Evolutionary conservation across 2,113 vertebrate genomes (phyloP).

Genomic region (Bos taurus): ARS-UCD2.0 NC_037349.1:10945001-10945500

Average conservation of each 20-base stretch:
- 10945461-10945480: neutral
- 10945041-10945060: conserved; percentile 49
- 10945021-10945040: neutral
- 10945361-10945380: neutral
- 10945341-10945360: neutral
- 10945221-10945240: neutral
- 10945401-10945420: neutral
- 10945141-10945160: neutral
- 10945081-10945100: conserved; percentile 30
- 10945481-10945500: neutral
- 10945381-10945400: neutral
- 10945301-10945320: neutral
- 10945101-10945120: conserved; percentile 40
- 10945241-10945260: neutral
- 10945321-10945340: neutral
- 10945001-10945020: neutral
- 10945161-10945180: neutral
- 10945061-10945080: conserved; percentile 60
- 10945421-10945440: neutral
- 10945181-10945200: neutral
- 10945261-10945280: fast-evolving
- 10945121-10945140: conserved; percentile 35
- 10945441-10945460: neutral
- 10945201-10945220: fast-evolving
- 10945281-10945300: neutral